Evolutionary conservation across 2,888 invertebrate species (phyloP), one percentile per base, ranked within the genome.

Genomic region (Lasioglossum marginatum): DNA sequence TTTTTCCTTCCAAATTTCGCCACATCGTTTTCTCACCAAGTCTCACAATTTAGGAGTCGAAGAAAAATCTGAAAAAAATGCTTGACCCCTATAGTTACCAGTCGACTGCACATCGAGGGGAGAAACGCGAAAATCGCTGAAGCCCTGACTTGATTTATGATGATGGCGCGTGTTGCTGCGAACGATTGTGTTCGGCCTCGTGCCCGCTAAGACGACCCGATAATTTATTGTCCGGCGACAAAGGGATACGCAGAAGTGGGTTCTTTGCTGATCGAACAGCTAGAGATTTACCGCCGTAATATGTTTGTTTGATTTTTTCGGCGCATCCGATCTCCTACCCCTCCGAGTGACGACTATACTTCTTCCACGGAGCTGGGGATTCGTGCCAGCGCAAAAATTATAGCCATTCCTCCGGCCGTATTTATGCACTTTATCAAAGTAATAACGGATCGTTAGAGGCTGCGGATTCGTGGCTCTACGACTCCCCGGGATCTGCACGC

Each of bases 261-360:
- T 82, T 76, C 86, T 82, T 84, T 82, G 83, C 82, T 84, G 89
- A 84, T 85, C 81, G 84, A 81, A 86, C 81, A 81, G 71, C 81
- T 76, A 75, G 78, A 79, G 84, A 86, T 88, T 88, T 84, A 86
- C 79, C 80, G 79, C 70, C 52, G 82, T 88, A 88, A 88, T 88
- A 80, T 81, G 82, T 88, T 87, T 82, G 83, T 87, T 88, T 86
- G 79, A 83, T 82, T 23, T 89, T 85, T 87, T 81, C 73, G 81
- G 60, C 57, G 66, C 76, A 37, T 68, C 80, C 82, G 45, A 68
- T 40, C 57, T 52, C 8, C 23, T 8, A 2, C 52, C 8, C 52
- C 52, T 52, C 4, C 43, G n/a, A n/a, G 16, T 23, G 31, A 31
- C 63, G 57, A 57, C n/a, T 27, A 57, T 12, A n/a, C 12, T 57